Evolutionary conservation across 2,888 invertebrate genomes (phyloP).

Genomic region (Meghimatium bilineatum): DNA sequence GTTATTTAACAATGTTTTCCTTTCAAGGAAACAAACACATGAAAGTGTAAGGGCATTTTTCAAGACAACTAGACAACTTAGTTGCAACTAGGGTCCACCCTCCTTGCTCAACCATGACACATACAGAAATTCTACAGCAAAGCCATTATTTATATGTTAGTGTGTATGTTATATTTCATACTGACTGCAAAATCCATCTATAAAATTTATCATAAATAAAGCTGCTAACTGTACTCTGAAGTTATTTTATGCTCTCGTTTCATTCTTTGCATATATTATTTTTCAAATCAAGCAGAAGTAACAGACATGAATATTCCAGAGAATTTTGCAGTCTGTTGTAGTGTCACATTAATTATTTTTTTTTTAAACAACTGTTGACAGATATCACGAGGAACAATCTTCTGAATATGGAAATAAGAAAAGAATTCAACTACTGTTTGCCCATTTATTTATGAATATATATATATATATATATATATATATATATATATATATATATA

Average conservation of each 20-base stretch:
- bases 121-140: background rate
- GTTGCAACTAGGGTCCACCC: background rate
- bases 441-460: background rate
- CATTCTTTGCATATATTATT: background rate
- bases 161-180: background rate
- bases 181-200: conserved; percentile 2
- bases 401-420: conserved; percentile 4
- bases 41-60: conserved; percentile 39
- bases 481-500: background rate
- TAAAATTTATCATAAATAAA: background rate
- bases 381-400: background rate
- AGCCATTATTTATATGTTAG: background rate
- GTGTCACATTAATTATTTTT: background rate
- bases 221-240: no score
- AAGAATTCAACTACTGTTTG: background rate
- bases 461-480: background rate
- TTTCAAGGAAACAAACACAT: conserved; percentile 33
- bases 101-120: background rate
- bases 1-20: conserved; percentile 28
- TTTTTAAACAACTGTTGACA: background rate
- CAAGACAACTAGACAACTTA: conserved; percentile 11
- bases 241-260: background rate
- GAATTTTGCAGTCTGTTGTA: background rate
- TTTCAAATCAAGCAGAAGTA: background rate
- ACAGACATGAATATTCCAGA: background rate